Conservation (phyloP, 2,888 invertebrate species). For the Hetaerina titia region DNA sequence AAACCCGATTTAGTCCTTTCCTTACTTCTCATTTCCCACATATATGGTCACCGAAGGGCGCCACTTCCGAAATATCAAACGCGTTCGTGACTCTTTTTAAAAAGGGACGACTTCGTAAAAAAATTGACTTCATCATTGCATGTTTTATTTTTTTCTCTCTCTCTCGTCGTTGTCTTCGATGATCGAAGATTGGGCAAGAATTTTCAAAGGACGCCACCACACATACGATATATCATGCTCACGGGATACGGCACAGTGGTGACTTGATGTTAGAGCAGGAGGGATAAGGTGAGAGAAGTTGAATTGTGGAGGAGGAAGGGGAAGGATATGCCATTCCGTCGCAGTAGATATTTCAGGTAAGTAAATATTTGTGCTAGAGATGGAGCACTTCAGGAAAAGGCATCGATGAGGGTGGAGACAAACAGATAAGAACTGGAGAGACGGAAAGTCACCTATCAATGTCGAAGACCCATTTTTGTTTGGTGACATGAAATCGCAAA, state of each 20-base stretch:
- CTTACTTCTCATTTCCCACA: neutral
- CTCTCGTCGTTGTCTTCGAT: neutral
- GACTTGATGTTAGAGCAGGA: neutral
- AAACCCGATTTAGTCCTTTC: neutral
- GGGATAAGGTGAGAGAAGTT: neutral
- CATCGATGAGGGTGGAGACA: neutral
- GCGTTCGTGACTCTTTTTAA: neutral
- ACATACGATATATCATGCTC: neutral
- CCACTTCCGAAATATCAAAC: neutral
- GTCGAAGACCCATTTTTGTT: neutral
- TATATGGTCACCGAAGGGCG: conserved; percentile 10
- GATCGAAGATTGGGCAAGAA: conserved; percentile 9
- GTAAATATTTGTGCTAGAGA: neutral
- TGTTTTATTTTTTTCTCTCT: neutral
- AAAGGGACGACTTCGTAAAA: neutral
- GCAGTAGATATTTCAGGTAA: neutral
- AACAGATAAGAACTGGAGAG: neutral
- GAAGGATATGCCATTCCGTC: neutral
- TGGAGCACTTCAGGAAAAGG: neutral
- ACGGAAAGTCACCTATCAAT: neutral
- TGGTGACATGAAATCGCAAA: too few relatives aligned
- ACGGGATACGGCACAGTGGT: neutral
- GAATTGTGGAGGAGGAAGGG: neutral
- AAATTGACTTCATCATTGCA: neutral
- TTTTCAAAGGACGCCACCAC: neutral